These are phyloP conservation scores for Pungitius pungitius DNA, from an alignment of 2,113 vertebrate genomes.

Conservation along the genomic window DNA sequence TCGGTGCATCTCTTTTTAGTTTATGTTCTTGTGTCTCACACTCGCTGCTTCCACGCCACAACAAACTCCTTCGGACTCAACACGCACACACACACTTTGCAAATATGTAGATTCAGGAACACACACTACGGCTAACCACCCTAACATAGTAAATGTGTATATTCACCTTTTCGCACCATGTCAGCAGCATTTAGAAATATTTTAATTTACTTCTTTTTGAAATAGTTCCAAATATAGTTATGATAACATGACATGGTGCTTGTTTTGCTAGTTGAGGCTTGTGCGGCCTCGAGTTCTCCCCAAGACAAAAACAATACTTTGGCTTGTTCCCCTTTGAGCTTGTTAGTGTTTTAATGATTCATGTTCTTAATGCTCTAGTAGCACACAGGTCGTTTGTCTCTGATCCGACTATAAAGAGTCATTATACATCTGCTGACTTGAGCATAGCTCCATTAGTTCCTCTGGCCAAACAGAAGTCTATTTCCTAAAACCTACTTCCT, in stretches of 20 bases:
- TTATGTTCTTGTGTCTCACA: conserved; percentile 15
- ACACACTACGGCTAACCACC: neutral
- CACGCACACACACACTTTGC: neutral
- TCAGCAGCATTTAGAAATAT: neutral
- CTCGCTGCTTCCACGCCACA: neutral
- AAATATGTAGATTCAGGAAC: neutral
- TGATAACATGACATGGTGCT: neutral
- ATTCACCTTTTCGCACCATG: neutral
- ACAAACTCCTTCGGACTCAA: conserved; percentile 8
- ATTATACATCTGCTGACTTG: neutral
- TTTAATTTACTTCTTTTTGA: neutral
- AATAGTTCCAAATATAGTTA: too few species aligned
- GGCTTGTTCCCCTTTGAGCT: neutral
- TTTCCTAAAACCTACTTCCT: neutral
- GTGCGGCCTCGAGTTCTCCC: neutral
- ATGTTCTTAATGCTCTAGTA: neutral
- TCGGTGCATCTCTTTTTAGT: conserved; percentile 3
- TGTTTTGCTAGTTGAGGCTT: neutral
- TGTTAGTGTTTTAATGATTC: neutral
- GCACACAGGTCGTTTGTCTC: neutral
- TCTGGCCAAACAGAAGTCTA: neutral
- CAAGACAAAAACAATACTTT: neutral
- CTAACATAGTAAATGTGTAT: neutral
- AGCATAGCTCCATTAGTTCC: neutral
- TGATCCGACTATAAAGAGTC: neutral